Conservation (phyloP, 2,113 vertebrate genomes). For the Rousettus leschenaultii region DNA sequence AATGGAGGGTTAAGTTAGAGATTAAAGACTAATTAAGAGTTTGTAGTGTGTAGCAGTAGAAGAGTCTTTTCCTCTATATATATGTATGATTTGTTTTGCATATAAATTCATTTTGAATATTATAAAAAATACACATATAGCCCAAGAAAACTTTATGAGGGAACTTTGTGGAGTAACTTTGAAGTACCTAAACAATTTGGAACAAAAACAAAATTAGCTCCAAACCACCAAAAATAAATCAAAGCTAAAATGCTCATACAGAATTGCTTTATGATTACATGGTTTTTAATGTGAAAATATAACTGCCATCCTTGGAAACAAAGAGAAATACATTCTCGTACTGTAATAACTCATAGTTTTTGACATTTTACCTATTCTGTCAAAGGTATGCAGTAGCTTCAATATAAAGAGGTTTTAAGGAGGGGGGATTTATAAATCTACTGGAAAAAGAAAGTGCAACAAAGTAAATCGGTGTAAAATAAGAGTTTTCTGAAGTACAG, state of each 20-base stretch:
- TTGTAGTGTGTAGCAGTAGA: background rate
- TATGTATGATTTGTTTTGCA: background rate
- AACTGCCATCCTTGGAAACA: conserved; percentile 55
- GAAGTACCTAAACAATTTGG: conserved; percentile 9
- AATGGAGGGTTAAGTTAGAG: background rate
- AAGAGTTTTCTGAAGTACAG: conserved; percentile 45
- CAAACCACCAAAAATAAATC: conserved; percentile 53
- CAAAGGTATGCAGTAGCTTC: conserved; percentile 35
- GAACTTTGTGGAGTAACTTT: background rate
- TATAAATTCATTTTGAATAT: background rate
- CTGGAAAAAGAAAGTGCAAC: conserved; percentile 58
- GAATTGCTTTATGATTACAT: conserved; percentile 39
- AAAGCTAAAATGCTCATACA: conserved; percentile 24
- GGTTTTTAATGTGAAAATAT: conserved; percentile 36
- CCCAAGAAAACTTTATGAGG: background rate
- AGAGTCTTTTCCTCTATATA: background rate
- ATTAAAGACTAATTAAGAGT: background rate
- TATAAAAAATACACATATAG: background rate
- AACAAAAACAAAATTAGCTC: conserved; percentile 59
- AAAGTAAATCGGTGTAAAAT: conserved; percentile 48
- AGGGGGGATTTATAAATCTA: conserved; percentile 63
- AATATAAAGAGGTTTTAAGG: conserved; percentile 48
- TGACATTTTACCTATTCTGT: conserved; percentile 57
- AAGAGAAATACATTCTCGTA: background rate
- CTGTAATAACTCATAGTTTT: conserved; percentile 56